Percentiles rank a stretch among this genome's conserved stretches.
phyloP scores from a whole-genome alignment of 2,888 invertebrate species.

The Oligia strigilis region DNA sequence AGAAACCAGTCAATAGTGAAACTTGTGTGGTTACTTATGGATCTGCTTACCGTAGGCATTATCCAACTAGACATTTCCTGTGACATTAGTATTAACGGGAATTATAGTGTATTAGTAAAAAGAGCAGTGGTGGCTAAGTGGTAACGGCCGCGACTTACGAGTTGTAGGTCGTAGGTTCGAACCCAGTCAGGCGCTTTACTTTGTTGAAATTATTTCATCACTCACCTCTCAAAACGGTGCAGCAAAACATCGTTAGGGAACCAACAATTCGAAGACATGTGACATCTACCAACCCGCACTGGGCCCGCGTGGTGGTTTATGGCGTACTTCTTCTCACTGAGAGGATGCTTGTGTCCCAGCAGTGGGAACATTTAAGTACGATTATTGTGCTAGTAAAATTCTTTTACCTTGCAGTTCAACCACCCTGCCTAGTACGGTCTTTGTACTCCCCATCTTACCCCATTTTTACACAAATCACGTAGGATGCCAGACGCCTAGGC shows the following conservation, averaged over 20 bases:
- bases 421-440: not conserved
- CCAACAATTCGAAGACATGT: not conserved
- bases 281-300: not conserved
- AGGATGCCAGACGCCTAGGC: constrained; percentile 33
- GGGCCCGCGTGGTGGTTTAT: not conserved
- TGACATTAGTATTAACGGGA: not conserved
- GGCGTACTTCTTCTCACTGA: not conserved
- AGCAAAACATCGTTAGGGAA: not conserved
- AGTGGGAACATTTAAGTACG: not conserved
- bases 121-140: not conserved
- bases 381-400: not conserved
- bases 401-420: not conserved
- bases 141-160: not conserved
- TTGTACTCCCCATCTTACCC: not conserved
- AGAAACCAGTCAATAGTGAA: not conserved
- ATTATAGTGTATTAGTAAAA: not conserved
- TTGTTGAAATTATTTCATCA: not conserved
- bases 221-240: not conserved
- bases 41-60: not conserved
- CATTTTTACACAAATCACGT: constrained; percentile 38
- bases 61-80: not conserved
- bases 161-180: not conserved
- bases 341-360: not conserved
- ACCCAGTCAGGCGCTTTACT: not conserved
- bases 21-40: not conserved